These are phyloP conservation scores for Tubulanus polymorphus DNA, from an alignment of 2,888 invertebrate genomes.

Conservation along the genomic window DNA sequence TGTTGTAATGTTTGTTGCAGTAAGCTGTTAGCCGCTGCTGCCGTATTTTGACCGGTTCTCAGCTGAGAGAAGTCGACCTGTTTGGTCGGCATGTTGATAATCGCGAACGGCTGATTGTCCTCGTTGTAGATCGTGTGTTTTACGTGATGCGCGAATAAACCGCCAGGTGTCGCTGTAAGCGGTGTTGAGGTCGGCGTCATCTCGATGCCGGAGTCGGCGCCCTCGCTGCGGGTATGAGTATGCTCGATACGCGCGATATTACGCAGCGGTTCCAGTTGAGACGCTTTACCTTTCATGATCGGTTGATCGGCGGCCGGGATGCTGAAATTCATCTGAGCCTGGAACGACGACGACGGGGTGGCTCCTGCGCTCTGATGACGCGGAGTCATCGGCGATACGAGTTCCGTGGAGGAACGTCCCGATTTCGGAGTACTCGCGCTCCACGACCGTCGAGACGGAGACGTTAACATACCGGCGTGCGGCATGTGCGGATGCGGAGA, in stretches of 20 bases:
- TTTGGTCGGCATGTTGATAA: too few species aligned
- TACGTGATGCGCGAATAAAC: too few species aligned
- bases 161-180: too few species aligned
- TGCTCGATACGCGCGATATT: constrained; percentile 14
- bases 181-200: constrained; percentile 25
- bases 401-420: constrained; percentile 41
- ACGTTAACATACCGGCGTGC: constrained; percentile 31
- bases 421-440: constrained; percentile 35
- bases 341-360: constrained; percentile 6
- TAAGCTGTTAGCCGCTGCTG: too few species aligned
- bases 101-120: too few species aligned
- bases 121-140: too few species aligned
- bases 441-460: constrained; percentile 42
- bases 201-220: constrained; percentile 43
- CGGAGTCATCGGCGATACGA: constrained; percentile 41
- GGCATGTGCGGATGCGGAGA: constrained; percentile 44
- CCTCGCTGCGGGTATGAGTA: constrained; percentile 27
- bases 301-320: background rate
- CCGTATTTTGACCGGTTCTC: too few species aligned
- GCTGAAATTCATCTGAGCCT: constrained; percentile 10
- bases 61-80: too few species aligned
- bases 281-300: background rate
- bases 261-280: background rate
- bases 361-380: constrained; percentile 15
- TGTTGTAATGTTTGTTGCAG: too few species aligned